Base-by-base conservation (phyloP, 1,140 invertebrate species). In the Calephelis nemesis region DNA sequence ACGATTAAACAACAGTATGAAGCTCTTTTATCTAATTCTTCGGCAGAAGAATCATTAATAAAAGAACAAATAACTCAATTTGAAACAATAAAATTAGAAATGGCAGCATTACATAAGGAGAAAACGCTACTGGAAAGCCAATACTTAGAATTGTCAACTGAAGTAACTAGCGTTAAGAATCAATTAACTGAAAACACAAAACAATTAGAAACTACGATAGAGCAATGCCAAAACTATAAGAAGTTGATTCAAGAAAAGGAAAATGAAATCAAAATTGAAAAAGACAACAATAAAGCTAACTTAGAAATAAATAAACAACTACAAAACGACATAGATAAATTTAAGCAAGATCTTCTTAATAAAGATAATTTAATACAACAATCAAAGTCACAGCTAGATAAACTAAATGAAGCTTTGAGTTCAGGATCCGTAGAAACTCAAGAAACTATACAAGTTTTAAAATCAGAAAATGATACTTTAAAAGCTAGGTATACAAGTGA, bases 231-330 rank as follows among this genome's bases (percentile, higher is more conserved):
- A 47, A 75, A 84, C 47, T 65, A 86, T 9, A 83, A 81, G 12
- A 87, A 84, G 70, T 58, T 74, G 11, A 70, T 90, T 49, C 75
- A 83, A 54, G 83, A 88, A 74, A 87, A 87, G 67, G 85, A 93
- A 68, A 75, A 85, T 58, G 90, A 93, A 62, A 67, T 92, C 64
- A 87, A 93, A 73, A 75, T 80, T 10, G 92, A 94, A 76, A 86
- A 79, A 65, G 90, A 94, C 45, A 92, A 92, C 77, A 75, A 91
- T 52, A 85, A 91, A 50, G 80, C 74, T 62, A 88, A 93, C 76
- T 76, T 91, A 62, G 79, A 69, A 39, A 83, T 83, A 75, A 72
- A 78, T 48, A 79, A 83, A 70, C 15, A 73, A 54, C 72, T 85
- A 71, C 78, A 86, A 78, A 77, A 77, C 65, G 85, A 89, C 74